phyloP scores from a whole-genome alignment of 64 coral and sea anemone genomes.

The Montipora efflorescens region DNA sequence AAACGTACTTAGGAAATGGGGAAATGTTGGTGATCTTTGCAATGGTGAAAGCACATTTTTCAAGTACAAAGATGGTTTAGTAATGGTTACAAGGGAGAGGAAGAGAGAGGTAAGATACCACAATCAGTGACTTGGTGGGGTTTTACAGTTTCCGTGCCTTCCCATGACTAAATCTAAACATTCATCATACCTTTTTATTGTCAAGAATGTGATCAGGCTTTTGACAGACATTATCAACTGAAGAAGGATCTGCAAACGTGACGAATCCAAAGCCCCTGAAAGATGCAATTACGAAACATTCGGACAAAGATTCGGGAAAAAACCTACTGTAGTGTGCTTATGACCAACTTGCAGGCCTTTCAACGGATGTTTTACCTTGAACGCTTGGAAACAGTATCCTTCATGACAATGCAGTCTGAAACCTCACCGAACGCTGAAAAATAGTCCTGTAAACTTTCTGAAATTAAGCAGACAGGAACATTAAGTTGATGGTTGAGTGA shows the following conservation, averaged over 20 bases:
- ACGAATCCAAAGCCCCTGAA: constrained; percentile 92
- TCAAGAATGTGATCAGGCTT: constrained; percentile 75
- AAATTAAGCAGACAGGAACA: not conserved
- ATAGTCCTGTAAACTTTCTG: constrained; percentile 80
- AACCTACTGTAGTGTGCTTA: too few relatives aligned
- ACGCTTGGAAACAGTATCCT: constrained; percentile 48
- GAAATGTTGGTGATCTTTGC: too few relatives aligned
- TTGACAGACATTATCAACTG: constrained; percentile 64
- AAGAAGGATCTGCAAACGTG: constrained; percentile 76
- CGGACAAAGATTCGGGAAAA: too few relatives aligned
- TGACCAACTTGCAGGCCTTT: not conserved
- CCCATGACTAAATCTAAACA: not conserved
- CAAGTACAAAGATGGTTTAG: too few relatives aligned
- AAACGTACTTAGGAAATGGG: too few relatives aligned
- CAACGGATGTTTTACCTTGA: constrained; percentile 60
- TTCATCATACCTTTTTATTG: constrained; percentile 58
- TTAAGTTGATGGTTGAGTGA: not conserved
- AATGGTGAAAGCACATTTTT: too few relatives aligned
- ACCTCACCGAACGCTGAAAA: constrained; percentile 81
- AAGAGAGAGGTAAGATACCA: too few relatives aligned
- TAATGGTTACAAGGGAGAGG: too few relatives aligned
- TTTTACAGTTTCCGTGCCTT: not conserved
- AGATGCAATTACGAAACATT: not conserved
- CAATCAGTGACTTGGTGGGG: too few relatives aligned
- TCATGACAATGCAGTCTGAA: constrained; percentile 85